phyloP scores from a whole-genome alignment of 2,113 vertebrate genomes.

The Phycodurus eques region DNA sequence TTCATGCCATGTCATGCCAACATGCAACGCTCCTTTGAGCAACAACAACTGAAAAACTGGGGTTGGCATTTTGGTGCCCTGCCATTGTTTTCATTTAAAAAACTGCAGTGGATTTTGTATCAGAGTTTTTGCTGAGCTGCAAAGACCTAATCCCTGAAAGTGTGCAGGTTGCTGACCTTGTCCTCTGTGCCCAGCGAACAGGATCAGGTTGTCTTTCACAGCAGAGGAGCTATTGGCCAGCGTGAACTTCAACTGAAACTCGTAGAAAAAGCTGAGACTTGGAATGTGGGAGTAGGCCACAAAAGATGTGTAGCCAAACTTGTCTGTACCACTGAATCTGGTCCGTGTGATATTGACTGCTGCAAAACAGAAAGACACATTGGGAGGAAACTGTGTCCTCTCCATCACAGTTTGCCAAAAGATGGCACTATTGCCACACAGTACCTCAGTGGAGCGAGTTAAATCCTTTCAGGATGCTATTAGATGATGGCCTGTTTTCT shows the following conservation, averaged over 20 bases:
- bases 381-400: background rate
- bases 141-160: background rate
- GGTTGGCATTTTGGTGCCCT: background rate
- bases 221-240: slow-evolving; percentile 76
- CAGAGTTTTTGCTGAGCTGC: background rate
- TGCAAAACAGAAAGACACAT: slow-evolving; percentile 47
- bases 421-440: slow-evolving; percentile 74
- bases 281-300: slow-evolving; percentile 74
- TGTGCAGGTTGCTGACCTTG: slow-evolving; percentile 72
- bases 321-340: slow-evolving; percentile 78
- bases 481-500: slow-evolving; percentile 69
- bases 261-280: slow-evolving; percentile 74
- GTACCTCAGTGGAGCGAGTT: background rate
- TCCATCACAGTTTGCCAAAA: slow-evolving; percentile 49
- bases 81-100: background rate
- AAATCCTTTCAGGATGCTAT: slow-evolving; percentile 38
- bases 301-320: slow-evolving; percentile 83
- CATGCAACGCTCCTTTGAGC: too few relatives aligned
- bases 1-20: too few relatives aligned
- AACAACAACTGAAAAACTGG: too few relatives aligned
- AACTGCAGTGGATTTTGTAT: background rate
- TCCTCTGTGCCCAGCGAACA: slow-evolving; percentile 85
- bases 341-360: slow-evolving; percentile 78
- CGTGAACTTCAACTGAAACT: slow-evolving; percentile 83
- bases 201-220: slow-evolving; percentile 81